phyloP scores from a whole-genome alignment of 2,888 invertebrate genomes.

The Oscheius sp. region DNA sequence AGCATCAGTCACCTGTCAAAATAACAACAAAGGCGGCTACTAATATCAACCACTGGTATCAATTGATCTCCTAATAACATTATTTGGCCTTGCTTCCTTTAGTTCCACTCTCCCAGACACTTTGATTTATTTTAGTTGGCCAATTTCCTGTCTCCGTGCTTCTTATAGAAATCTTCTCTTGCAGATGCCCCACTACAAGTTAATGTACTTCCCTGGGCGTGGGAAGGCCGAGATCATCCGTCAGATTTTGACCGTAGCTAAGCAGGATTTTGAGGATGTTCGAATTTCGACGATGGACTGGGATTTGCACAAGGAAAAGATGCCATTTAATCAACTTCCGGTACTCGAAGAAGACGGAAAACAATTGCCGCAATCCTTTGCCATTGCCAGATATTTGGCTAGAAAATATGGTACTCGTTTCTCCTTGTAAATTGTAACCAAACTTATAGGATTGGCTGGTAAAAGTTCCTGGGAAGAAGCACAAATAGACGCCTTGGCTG shows the following conservation, averaged over 20 bases:
- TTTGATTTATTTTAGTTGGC: too few relatives aligned
- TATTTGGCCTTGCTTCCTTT: too few relatives aligned
- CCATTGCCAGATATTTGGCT: conserved; percentile 50
- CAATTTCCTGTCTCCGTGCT: too few relatives aligned
- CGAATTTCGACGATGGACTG: conserved; percentile 51
- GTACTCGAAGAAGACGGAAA: conserved; percentile 49
- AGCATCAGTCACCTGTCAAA: too few relatives aligned
- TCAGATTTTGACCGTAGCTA: conserved; percentile 48
- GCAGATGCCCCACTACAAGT: conserved; percentile 28
- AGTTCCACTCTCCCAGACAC: too few relatives aligned
- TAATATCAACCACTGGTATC: too few relatives aligned
- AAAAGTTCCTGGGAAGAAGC: conserved; percentile 52
- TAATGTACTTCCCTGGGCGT: conserved; percentile 20
- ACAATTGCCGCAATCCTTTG: conserved; percentile 43
- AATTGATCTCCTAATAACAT: too few relatives aligned
- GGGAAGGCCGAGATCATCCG: conserved; percentile 17
- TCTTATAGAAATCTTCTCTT: too few relatives aligned
- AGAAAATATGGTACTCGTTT: conserved; percentile 40
- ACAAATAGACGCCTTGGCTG: conserved; percentile 55
- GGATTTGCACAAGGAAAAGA: conserved; percentile 38
- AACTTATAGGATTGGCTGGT: conserved; percentile 53
- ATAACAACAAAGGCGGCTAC: too few relatives aligned
- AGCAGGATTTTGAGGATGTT: conserved; percentile 56
- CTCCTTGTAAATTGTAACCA: too few relatives aligned
- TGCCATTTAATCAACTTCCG: conserved; percentile 49